A percentile compares a stretch with the other conserved stretches of the same genome.
Evolutionary conservation across 2,797 vertebrate species (phyloP).

Genomic region (Darevskia nairensis): DNA sequence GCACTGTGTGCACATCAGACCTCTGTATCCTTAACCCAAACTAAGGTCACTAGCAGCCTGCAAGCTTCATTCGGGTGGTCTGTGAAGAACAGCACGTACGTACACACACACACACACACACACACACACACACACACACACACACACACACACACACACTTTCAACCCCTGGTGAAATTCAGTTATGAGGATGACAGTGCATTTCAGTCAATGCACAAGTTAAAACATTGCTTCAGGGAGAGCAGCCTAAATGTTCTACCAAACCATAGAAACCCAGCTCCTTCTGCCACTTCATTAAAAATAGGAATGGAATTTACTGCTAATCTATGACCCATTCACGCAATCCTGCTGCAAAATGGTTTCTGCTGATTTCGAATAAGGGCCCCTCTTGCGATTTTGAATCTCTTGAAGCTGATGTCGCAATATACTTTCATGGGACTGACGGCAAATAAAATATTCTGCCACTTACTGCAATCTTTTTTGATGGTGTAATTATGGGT

Average conservation of each 20-base stretch:
- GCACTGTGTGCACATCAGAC: not conserved
- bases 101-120: too few species aligned
- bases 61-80: too few species aligned
- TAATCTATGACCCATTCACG: constrained; percentile 53
- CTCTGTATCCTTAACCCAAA: not conserved
- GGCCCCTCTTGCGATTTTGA: constrained; percentile 66
- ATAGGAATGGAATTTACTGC: constrained; percentile 53
- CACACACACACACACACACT: too few species aligned
- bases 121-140: too few species aligned
- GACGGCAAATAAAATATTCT: constrained; percentile 70
- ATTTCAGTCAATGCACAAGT: constrained; percentile 23
- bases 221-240: constrained; percentile 57
- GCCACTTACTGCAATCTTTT: constrained; percentile 63
- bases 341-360: constrained; percentile 59
- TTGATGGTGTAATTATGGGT: constrained; percentile 65
- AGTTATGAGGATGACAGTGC: not conserved
- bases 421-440: constrained; percentile 66
- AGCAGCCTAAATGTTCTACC: constrained; percentile 41
- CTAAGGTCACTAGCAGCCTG: too few species aligned
- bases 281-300: constrained; percentile 63
- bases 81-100: too few species aligned
- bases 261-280: constrained; percentile 33
- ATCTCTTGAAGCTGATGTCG: constrained; percentile 71
- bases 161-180: too few species aligned
- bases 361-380: constrained; percentile 69